Base-by-base conservation (phyloP, 2,888 invertebrate genomes). In the Chirona hameri region DNA sequence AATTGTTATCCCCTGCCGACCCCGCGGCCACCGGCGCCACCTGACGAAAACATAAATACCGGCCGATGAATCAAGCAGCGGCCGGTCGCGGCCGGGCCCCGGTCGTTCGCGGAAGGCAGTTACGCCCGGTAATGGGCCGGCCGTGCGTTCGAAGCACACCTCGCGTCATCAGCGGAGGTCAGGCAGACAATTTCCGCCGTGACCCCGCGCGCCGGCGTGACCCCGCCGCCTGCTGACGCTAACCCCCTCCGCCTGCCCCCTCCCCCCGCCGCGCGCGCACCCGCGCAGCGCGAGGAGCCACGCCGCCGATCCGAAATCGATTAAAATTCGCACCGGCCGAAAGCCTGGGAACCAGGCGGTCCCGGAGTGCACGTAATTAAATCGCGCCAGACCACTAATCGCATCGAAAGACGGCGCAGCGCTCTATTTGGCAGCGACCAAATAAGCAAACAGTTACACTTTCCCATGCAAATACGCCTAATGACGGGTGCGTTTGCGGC, bases 391-490 rank as follows among this genome's bases (percentile, higher is more conserved):
- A 27, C 39, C 72, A 31, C 76, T 46, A 76, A 46, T 46, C 27
- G 24, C 24, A 24, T n/a, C 76, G 76, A 72, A 72, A 72, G 72
- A 31, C 31, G 72, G 18, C 72, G 72, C 18, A 18, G 39, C 46
- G 76, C 76, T 39, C 46, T 10, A 76, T 76, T 46, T 76, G 76
- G 76, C 46, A 7, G 39, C 76, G 39, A 1, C 76, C 39, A 76
- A 76, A 76, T 76, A 46, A 21, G 76, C 76, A 76, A 76, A 76
- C 76, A 76, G 76, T 46, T 76, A 76, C 76, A 76, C 39, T 72
- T 24, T 76, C 76, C 76, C 76, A 76, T 76, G 76, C 76, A 76
- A 76, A 76, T 76, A 24, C 31, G 31, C 18, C 72, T 72, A 72
- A 72, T 72, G 72, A 31, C 29, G 72, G 72, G 72, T 29, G 72